Percentiles rank a stretch among this genome's conserved stretches.
Evolutionary conservation across 64 coral and sea anemone genomes (phyloP).

Genomic region (Pocillopora damicornis): DNA sequence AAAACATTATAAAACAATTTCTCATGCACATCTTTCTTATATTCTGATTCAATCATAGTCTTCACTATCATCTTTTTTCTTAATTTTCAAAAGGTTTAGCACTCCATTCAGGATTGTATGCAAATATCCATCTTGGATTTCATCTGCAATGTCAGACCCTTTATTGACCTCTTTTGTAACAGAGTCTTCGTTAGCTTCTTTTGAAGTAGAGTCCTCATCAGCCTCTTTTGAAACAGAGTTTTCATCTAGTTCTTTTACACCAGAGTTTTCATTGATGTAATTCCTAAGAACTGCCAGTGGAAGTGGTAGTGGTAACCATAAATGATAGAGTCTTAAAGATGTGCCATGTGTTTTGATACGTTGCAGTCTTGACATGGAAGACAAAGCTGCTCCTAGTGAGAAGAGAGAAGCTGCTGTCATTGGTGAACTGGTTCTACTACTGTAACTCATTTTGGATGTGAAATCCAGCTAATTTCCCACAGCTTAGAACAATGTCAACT

Average conservation of each 20-base stretch:
- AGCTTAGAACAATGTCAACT: too few relatives aligned
- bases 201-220: background rate
- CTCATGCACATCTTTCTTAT: too few relatives aligned
- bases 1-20: too few relatives aligned
- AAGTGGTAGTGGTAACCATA: constrained; percentile 85
- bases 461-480: too few relatives aligned
- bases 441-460: too few relatives aligned
- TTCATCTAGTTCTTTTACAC: background rate
- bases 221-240: background rate
- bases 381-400: constrained; percentile 64
- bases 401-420: background rate
- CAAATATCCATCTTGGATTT: background rate
- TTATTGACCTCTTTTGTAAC: background rate
- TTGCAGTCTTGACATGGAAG: constrained; percentile 37
- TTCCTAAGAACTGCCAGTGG: constrained; percentile 25
- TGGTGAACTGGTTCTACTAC: background rate
- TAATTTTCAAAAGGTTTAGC: background rate
- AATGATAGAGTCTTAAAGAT: constrained; percentile 79
- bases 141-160: background rate
- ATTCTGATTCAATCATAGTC: background rate
- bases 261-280: background rate
- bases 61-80: background rate
- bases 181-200: too few relatives aligned
- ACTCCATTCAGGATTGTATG: background rate
- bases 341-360: constrained; percentile 80